phyloP scores from a whole-genome alignment of 2,888 invertebrate genomes.

The Orchesella flavescens region DNA sequence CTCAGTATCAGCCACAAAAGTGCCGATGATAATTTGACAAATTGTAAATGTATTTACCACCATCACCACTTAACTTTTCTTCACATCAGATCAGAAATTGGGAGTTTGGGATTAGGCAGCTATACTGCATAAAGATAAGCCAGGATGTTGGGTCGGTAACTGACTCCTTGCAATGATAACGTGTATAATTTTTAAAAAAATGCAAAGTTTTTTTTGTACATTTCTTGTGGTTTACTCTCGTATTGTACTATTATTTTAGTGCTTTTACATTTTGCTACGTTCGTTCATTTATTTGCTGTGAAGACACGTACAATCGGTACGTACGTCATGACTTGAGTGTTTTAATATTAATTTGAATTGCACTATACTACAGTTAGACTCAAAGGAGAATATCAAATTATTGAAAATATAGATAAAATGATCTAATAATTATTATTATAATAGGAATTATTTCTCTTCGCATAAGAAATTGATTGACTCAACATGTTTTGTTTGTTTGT shows the following conservation, averaged over 20 bases:
- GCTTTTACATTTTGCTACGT: not conserved
- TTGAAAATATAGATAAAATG: too few species aligned
- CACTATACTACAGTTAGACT: not conserved
- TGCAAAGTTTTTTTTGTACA: not conserved
- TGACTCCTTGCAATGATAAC: not conserved
- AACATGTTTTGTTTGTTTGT: not conserved
- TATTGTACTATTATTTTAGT: not conserved
- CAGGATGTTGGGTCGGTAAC: not conserved
- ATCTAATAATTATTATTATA: too few species aligned
- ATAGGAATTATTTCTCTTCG: not conserved
- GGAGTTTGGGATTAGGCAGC: constrained; percentile 25
- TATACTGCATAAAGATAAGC: not conserved
- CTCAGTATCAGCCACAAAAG: constrained; percentile 31
- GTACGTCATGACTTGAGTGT: not conserved
- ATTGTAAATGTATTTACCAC: not conserved
- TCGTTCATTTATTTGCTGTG: constrained; percentile 41
- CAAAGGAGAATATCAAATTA: not conserved
- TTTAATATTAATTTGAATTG: constrained; percentile 20
- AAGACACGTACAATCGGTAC: not conserved
- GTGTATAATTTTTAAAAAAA: not conserved
- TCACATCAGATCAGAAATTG: not conserved
- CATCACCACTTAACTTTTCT: not conserved
- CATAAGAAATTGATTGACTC: constrained; percentile 1
- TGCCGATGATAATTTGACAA: constrained; percentile 24
- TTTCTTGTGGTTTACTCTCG: not conserved